Percentiles rank a stretch among this genome's conserved stretches.
Conservation (phyloP, 2,797 vertebrate genomes). For the Melanotaenia boesemani region DNA sequence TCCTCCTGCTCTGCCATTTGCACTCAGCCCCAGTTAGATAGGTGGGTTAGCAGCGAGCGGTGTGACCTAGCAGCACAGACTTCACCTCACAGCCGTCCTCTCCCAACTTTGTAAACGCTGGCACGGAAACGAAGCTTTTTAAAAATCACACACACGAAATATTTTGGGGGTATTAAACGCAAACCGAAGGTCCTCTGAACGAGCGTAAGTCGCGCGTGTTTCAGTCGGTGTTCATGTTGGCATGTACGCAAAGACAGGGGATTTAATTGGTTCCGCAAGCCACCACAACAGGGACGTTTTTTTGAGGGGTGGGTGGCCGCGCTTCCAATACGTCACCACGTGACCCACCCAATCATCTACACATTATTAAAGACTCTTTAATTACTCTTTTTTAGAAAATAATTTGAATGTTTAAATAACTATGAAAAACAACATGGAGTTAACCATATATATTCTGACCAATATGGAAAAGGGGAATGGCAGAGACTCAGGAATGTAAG, state of each 20-base stretch:
- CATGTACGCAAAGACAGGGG: slow-evolving; percentile 31
- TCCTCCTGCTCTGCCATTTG: slow-evolving; percentile 74
- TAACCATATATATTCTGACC: neutral
- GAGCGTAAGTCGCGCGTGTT: slow-evolving; percentile 26
- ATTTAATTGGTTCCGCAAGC: slow-evolving; percentile 77
- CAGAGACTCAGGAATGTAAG: neutral
- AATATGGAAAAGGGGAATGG: neutral
- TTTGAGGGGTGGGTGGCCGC: slow-evolving; percentile 29
- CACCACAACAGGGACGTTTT: slow-evolving; percentile 55
- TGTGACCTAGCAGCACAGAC: neutral
- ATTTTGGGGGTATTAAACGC: neutral
- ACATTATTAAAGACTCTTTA: neutral
- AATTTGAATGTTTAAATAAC: too few species aligned
- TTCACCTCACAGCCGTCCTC: neutral
- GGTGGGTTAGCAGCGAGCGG: slow-evolving; percentile 48
- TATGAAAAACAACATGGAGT: too few species aligned
- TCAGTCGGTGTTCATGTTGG: slow-evolving; percentile 52
- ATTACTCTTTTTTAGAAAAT: too few species aligned
- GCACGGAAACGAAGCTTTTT: neutral
- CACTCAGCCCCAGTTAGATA: slow-evolving; percentile 39
- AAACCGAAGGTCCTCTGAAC: neutral
- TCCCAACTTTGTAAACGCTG: slow-evolving; percentile 1
- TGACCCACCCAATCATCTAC: neutral
- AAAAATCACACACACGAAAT: neutral
- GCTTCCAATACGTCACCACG: neutral